These are phyloP conservation scores for Sebastiscus tertius DNA, from an alignment of 2,797 vertebrate genomes.

Conservation along the genomic window DNA sequence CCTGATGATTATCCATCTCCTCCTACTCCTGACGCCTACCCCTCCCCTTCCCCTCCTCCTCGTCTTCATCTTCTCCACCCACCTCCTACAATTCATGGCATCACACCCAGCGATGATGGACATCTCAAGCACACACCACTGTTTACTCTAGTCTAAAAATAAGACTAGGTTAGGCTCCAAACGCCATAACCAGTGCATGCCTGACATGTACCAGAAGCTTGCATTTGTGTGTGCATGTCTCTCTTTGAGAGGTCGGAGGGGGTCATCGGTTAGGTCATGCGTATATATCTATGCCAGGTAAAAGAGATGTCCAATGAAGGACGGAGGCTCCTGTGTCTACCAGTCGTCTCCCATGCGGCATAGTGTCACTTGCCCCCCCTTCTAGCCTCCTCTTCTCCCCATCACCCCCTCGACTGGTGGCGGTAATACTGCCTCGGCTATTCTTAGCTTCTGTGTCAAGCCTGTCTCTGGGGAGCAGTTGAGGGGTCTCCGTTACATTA, in stretches of 20 bases:
- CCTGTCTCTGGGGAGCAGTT: conserved; percentile 68
- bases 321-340: conserved; percentile 41
- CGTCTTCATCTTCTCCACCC: conserved; percentile 40
- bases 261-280: conserved; percentile 42
- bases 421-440: conserved; percentile 63
- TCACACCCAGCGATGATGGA: conserved; percentile 49
- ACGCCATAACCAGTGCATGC: conserved; percentile 58
- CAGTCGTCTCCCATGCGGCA: conserved; percentile 49
- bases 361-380: conserved; percentile 40
- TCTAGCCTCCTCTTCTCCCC: conserved; percentile 9
- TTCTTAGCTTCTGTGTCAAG: conserved; percentile 79
- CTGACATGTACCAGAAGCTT: conserved; percentile 42
- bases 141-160: conserved; percentile 79
- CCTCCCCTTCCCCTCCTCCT: conserved; percentile 33
- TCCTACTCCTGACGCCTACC: conserved; percentile 25
- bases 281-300: conserved; percentile 51
- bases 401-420: conserved; percentile 20
- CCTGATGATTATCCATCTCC: conserved; percentile 80
- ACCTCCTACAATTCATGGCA: conserved; percentile 33
- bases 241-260: conserved; percentile 5
- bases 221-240: background rate
- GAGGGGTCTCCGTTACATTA: conserved; percentile 55
- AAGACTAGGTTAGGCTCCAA: conserved; percentile 69
- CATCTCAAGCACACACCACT: conserved; percentile 59
- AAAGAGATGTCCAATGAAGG: conserved; percentile 61